These are phyloP conservation scores for Lomographa bimaculata DNA, from an alignment of 2,888 invertebrate genomes.

Conservation along the genomic window DNA sequence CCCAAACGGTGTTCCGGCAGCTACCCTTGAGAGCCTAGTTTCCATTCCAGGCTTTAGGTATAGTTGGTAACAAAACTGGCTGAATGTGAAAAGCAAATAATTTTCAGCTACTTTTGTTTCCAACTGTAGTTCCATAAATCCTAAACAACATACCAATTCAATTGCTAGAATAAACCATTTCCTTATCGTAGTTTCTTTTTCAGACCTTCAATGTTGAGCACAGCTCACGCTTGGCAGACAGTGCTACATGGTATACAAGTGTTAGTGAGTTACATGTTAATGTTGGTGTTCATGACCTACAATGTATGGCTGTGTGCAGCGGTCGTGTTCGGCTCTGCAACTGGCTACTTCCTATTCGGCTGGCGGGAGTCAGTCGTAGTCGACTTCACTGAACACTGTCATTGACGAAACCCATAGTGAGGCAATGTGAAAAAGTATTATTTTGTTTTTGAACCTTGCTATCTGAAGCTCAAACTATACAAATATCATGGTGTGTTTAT, in stretches of 20 bases:
- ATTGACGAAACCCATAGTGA: slow-evolving; percentile 80
- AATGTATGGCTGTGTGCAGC: slow-evolving; percentile 96
- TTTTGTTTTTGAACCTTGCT: slow-evolving; percentile 58
- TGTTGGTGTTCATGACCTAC: slow-evolving; percentile 99
- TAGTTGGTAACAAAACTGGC: too few relatives aligned
- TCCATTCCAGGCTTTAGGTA: too few relatives aligned
- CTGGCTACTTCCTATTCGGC: slow-evolving; percentile 97
- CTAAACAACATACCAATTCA: too few relatives aligned
- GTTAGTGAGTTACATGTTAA: slow-evolving; percentile 94
- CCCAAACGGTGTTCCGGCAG: too few relatives aligned
- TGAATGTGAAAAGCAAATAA: too few relatives aligned
- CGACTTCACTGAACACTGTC: slow-evolving; percentile 98
- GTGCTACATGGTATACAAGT: slow-evolving; percentile 95
- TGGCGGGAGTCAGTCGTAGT: slow-evolving; percentile 97
- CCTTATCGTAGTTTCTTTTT: slow-evolving; percentile 54
- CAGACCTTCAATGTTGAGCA: slow-evolving; percentile 93
- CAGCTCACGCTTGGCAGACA: slow-evolving; percentile 93
- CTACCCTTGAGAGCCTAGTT: too few relatives aligned
- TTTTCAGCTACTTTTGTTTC: too few relatives aligned
- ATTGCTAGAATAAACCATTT: too few relatives aligned
- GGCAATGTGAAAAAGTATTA: slow-evolving; percentile 44
- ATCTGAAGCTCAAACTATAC: slow-evolving; percentile 61
- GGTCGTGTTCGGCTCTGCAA: slow-evolving; percentile 93
- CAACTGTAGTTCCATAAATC: too few relatives aligned
- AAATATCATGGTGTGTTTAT: slow-evolving; percentile 63